Percentiles rank a stretch among this genome's conserved stretches.
Conservation (phyloP, 2,113 vertebrate genomes). For the Halcyon malimbica region DNA sequence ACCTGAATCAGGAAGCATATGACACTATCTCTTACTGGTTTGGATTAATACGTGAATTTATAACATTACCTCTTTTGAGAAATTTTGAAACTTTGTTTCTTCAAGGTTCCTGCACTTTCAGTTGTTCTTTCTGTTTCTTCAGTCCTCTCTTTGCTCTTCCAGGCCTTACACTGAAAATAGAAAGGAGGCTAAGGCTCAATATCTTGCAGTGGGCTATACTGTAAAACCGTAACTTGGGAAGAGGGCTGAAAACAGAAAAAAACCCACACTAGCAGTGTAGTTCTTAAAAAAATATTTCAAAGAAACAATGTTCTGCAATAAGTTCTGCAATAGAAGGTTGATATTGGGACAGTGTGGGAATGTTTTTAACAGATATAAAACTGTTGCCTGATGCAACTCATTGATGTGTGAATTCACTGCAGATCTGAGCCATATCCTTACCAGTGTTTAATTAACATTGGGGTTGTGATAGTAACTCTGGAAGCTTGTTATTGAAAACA, state of each 20-base stretch:
- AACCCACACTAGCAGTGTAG: accelerated
- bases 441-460: background rate
- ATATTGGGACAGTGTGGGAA: accelerated
- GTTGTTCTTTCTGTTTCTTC: background rate
- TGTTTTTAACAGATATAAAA: background rate
- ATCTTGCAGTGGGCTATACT: background rate
- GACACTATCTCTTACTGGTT: background rate
- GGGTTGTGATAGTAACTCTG: background rate
- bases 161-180: background rate
- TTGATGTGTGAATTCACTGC: background rate
- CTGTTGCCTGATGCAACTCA: background rate
- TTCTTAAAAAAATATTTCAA: background rate
- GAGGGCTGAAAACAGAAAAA: background rate
- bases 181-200: background rate
- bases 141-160: background rate
- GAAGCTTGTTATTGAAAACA: background rate
- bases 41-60: background rate
- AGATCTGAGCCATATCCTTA: background rate
- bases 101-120: background rate
- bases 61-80: background rate
- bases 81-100: background rate
- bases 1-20: background rate
- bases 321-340: background rate
- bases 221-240: background rate
- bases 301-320: background rate